Evolutionary conservation across 1,140 invertebrate species (phyloP).

Genomic region (Scylla paramamosain): DNA sequence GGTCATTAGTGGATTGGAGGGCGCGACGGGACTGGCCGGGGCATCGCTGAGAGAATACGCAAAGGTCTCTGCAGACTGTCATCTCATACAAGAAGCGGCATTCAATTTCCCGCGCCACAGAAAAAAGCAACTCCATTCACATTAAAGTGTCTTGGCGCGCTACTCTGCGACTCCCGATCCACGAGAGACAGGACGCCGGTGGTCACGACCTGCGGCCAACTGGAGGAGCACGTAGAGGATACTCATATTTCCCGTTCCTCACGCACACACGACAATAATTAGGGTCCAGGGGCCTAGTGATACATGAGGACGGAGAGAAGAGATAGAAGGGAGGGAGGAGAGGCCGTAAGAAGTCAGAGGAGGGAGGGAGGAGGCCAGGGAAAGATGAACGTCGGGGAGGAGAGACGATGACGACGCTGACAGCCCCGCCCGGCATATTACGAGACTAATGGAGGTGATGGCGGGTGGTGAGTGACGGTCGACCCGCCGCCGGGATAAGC

Average conservation of each 20-base stretch:
- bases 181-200: background rate
- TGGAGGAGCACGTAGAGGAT: background rate
- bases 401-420: background rate
- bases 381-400: background rate
- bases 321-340: background rate
- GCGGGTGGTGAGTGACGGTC: slow-evolving; percentile 41
- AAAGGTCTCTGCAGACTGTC: background rate
- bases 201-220: background rate
- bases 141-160: background rate
- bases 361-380: background rate
- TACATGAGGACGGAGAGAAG: background rate
- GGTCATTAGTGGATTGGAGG: background rate
- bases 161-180: background rate
- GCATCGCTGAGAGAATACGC: too few species aligned
- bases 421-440: slow-evolving; percentile 29
- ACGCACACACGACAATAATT: slow-evolving; percentile 1
- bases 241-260: background rate
- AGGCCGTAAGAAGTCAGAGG: background rate
- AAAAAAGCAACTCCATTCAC: background rate
- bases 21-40: background rate
- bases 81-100: background rate
- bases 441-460: slow-evolving; percentile 40
- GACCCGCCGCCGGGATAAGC: slow-evolving; percentile 12
- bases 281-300: background rate
- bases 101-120: background rate